Percentiles rank a stretch among this genome's conserved stretches.
Conservation (phyloP, 2,888 invertebrate species). For the Phoenoteleia sp. region DNA sequence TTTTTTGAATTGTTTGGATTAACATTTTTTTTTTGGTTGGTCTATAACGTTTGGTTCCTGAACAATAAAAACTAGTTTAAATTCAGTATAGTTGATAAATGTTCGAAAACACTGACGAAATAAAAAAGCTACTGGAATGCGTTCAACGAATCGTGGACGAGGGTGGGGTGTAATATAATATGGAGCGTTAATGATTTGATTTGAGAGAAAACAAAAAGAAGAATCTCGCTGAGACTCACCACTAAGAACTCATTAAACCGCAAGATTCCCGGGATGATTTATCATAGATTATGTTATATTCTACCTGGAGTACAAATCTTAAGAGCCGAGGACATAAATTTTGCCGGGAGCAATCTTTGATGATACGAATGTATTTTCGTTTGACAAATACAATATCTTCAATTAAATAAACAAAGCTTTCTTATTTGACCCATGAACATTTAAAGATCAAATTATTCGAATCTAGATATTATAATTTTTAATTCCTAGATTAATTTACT, state of each 20-base stretch:
- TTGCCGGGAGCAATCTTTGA: constrained; percentile 40
- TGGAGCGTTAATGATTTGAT: constrained; percentile 84
- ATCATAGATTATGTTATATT: constrained; percentile 83
- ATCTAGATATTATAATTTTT: too few species aligned
- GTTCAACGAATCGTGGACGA: constrained; percentile 48
- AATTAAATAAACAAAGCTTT: constrained; percentile 15
- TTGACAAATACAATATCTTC: constrained; percentile 33
- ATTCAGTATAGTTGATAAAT: constrained; percentile 54
- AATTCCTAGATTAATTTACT: too few species aligned
- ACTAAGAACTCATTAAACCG: constrained; percentile 73
- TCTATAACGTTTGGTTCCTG: not conserved
- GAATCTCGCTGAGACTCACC: constrained; percentile 63
- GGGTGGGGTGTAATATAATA: constrained; percentile 65
- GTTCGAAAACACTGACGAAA: constrained; percentile 46
- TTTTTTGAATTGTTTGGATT: not conserved
- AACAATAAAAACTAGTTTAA: constrained; percentile 28
- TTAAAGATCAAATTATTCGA: too few species aligned
- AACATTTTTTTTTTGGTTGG: not conserved
- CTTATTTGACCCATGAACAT: too few species aligned
- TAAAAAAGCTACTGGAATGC: constrained; percentile 71
- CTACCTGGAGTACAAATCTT: constrained; percentile 78
- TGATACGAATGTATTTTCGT: constrained; percentile 50
- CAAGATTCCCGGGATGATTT: constrained; percentile 82
- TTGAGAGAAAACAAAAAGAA: constrained; percentile 82
- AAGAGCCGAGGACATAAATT: constrained; percentile 77